Percentiles rank a stretch among this genome's conserved stretches.
Conservation (phyloP, 1,140 invertebrate genomes). For the Zophobas morio region DNA sequence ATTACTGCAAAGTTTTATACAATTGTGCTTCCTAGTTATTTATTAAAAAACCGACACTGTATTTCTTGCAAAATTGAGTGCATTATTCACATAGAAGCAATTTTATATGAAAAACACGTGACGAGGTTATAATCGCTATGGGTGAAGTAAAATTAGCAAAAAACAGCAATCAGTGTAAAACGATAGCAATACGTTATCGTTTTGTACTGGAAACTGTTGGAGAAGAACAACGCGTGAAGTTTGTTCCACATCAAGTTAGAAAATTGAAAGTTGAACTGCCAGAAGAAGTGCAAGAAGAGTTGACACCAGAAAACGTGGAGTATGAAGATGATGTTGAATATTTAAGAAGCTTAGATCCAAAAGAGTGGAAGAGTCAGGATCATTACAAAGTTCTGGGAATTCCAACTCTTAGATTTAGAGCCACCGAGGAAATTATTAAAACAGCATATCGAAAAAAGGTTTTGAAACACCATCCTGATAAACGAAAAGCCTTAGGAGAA, state of each 20-base stretch:
- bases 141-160: constrained; percentile 57
- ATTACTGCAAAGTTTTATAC: neutral
- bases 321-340: constrained; percentile 89
- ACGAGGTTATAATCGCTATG: constrained; percentile 55
- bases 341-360: constrained; percentile 92
- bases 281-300: constrained; percentile 66
- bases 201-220: constrained; percentile 61
- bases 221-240: constrained; percentile 58
- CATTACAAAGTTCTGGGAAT: constrained; percentile 96
- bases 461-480: constrained; percentile 97
- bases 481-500: constrained; percentile 90
- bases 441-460: constrained; percentile 94
- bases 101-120: constrained; percentile 21
- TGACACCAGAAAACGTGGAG: constrained; percentile 73
- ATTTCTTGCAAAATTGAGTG: neutral
- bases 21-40: neutral
- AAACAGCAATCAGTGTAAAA: constrained; percentile 54
- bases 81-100: neutral
- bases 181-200: constrained; percentile 64
- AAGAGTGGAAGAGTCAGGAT: constrained; percentile 97
- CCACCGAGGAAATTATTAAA: constrained; percentile 93
- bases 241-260: constrained; percentile 60
- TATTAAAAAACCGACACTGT: neutral
- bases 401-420: constrained; percentile 80
- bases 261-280: constrained; percentile 59